Evolutionary conservation across 2,797 vertebrate species (phyloP).

Genomic region (Melopsittacus undulatus): DNA sequence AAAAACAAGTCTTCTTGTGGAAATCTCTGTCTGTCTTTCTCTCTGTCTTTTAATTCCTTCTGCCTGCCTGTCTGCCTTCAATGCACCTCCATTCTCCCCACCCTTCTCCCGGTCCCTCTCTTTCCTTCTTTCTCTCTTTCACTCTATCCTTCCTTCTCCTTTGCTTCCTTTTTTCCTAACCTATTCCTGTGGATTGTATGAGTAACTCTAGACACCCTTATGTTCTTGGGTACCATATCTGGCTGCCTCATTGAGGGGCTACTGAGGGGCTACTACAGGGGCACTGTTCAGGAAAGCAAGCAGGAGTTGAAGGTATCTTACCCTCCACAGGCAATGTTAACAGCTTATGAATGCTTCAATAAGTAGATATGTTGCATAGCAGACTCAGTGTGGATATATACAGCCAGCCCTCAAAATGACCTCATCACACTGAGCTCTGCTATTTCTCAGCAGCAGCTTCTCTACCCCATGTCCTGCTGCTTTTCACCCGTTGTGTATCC

Average conservation of each 20-base stretch:
- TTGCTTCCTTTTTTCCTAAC: no score
- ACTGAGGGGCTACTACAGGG: not conserved
- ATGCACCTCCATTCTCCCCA: no score
- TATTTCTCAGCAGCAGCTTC: not conserved
- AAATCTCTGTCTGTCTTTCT: not conserved
- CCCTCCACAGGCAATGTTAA: not conserved
- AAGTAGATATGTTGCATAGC: not conserved
- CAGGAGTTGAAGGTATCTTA: not conserved
- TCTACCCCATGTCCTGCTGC: rapidly evolving
- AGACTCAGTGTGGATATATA: rapidly evolving
- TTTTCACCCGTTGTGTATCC: not conserved
- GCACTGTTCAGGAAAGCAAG: not conserved
- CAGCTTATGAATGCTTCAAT: not conserved
- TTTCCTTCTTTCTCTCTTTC: no score
- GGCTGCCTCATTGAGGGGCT: not conserved
- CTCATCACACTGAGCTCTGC: not conserved
- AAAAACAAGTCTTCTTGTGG: not conserved
- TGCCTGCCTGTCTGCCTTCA: no score
- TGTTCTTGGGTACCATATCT: not conserved
- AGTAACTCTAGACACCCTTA: not conserved
- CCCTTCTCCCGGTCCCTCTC: rapidly evolving
- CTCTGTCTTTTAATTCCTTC: not conserved
- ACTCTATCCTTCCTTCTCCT: no score
- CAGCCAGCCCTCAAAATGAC: not conserved
- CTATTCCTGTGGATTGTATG: not conserved